Evolutionary conservation across 2,888 invertebrate species (phyloP), one percentile per base, ranked within the genome.

Genomic region (Anaspis maculata): DNA sequence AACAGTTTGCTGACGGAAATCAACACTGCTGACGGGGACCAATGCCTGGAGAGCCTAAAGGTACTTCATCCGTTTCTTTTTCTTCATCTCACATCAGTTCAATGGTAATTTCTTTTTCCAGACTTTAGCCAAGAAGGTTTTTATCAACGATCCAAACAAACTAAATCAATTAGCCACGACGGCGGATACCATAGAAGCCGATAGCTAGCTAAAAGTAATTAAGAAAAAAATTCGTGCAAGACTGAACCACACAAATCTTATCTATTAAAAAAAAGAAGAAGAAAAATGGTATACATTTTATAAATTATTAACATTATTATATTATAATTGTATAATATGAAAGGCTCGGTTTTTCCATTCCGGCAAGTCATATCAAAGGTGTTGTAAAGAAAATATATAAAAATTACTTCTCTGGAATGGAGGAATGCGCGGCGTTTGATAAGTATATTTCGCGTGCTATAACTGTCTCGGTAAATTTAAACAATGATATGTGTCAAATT

Each of bases 1-100:
- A 90, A 87, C 44, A 80, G 86, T 41, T 85, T 89, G 66, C 73
- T 95, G 46, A 90, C 90, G 38, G 91, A 94, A 59, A 91, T 96
- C 54, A 95, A 96, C 62, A 95, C 95, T 2, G 87, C 91, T 30
- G 94, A 95, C 68, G 95, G 94, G 69, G 91, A 92, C 60, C 90
- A 88, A 69, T 92, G 94, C 39, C 73, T 94, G 46, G 83, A 86
- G 53, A 92, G 91, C 65, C 73, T 94, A 45, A 78, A 78, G 73
- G 77, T 78, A 5, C n/a, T n/a, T n/a, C n/a, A n/a, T n/a, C n/a
- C n/a, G n/a, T n/a, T n/a, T n/a, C n/a, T 7, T 19, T 19, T 19
- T 19, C n/a, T 19, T 7, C 6, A 9, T 19, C 21, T 7, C n/a
- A 9, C 21, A 7, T 19, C n/a, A 19, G 21, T 19, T 7, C n/a